phyloP scores from a whole-genome alignment of 2,113 vertebrate genomes.

The Erpornis zantholeuca region DNA sequence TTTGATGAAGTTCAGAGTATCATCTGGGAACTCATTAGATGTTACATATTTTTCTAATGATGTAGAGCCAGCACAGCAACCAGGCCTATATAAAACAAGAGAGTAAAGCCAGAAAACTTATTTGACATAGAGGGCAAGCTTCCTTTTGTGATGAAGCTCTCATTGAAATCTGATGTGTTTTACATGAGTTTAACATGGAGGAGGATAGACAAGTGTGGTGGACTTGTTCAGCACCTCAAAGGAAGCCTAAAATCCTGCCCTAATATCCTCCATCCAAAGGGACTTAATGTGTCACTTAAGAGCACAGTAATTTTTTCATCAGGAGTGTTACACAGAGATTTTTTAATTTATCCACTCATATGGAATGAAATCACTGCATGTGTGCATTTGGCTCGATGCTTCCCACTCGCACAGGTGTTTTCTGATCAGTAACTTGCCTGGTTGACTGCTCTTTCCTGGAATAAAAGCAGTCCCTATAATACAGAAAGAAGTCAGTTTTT shows the following conservation, averaged over 20 bases:
- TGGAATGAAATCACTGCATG: background rate
- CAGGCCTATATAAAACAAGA: slow-evolving; percentile 79
- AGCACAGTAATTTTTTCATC: background rate
- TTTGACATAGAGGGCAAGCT: background rate
- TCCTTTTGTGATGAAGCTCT: background rate
- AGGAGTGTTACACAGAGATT: background rate
- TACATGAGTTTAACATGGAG: background rate
- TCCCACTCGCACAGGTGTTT: background rate
- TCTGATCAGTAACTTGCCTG: background rate
- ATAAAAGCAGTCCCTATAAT: background rate
- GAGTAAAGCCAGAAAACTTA: background rate
- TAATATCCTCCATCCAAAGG: background rate
- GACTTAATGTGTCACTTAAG: background rate
- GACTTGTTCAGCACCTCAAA: background rate
- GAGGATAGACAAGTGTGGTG: background rate
- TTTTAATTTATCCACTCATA: background rate
- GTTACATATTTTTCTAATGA: slow-evolving; percentile 87
- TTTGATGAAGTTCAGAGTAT: slow-evolving; percentile 98
- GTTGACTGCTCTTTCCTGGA: background rate
- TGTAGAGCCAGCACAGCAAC: slow-evolving; percentile 87
- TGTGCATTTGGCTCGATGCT: background rate
- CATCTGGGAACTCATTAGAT: slow-evolving; percentile 96
- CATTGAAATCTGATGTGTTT: background rate
- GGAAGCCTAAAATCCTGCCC: background rate
- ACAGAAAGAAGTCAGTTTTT: background rate